Conservation (phyloP, 2,888 invertebrate genomes). For the Dolomedes plantarius region DNA sequence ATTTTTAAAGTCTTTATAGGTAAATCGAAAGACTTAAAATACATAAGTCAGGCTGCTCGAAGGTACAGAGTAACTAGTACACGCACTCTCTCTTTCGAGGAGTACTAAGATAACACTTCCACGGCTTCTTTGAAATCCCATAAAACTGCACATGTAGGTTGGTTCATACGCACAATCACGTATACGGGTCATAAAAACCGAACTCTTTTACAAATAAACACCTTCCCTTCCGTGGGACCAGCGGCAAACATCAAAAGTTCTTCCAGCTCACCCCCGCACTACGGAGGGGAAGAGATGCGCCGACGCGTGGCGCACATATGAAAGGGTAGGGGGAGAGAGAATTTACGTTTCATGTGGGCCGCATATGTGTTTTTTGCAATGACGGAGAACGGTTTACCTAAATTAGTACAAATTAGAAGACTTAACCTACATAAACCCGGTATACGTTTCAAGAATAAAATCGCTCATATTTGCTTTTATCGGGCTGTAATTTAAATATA, state of each 20-base stretch:
- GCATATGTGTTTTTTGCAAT: conserved; percentile 34
- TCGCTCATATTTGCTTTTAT: no score
- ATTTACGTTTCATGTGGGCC: conserved; percentile 34
- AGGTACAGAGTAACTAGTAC: no score
- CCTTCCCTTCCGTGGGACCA: conserved; percentile 39
- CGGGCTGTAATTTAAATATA: no score
- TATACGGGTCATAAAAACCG: conserved; percentile 35
- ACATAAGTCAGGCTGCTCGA: no score
- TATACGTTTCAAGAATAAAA: no score
- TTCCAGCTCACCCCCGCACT: neutral
- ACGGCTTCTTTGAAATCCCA: conserved; percentile 28
- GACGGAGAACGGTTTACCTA: neutral
- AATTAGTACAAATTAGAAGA: conserved; percentile 5
- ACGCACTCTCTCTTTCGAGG: no score
- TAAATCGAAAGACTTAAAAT: no score
- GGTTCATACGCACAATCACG: neutral
- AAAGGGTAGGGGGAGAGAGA: conserved; percentile 33
- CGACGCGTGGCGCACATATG: conserved; percentile 67
- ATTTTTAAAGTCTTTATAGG: no score
- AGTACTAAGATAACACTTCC: neutral
- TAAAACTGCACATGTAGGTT: conserved; percentile 35
- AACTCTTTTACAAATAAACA: conserved; percentile 64
- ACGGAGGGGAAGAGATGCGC: conserved; percentile 38
- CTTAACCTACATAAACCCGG: no score
- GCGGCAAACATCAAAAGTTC: conserved; percentile 51